Percentiles rank a stretch among this genome's conserved stretches.
phyloP scores from a whole-genome alignment of 1,140 invertebrate species.

The Pseudobourletiella spinata region DNA sequence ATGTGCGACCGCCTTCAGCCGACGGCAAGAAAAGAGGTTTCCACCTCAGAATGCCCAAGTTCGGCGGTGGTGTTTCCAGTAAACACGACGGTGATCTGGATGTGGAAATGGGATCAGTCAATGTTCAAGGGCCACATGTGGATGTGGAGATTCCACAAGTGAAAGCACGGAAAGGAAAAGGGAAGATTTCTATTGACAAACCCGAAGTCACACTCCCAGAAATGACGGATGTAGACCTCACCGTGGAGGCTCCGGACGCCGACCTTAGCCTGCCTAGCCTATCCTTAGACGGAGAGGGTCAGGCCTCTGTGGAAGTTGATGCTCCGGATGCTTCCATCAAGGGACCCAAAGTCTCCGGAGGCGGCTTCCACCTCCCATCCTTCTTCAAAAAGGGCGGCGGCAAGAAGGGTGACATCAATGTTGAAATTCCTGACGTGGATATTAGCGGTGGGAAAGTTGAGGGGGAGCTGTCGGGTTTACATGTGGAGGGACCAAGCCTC shows the following conservation, averaged over 20 bases:
- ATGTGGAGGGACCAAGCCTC: no score
- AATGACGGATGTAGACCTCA: not conserved
- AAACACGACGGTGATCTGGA: slow-evolving; percentile 28
- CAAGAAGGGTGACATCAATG: no score
- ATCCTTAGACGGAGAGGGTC: not conserved
- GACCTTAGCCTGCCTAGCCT: not conserved
- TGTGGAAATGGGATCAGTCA: not conserved
- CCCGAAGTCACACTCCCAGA: not conserved
- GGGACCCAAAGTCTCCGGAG: no score
- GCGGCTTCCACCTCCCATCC: no score
- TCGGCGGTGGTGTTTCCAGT: slow-evolving; percentile 26
- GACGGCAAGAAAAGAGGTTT: slow-evolving; percentile 8
- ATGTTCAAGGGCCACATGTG: not conserved
- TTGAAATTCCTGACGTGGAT: no score
- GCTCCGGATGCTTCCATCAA: no score
- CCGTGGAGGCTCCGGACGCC: not conserved
- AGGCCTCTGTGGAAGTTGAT: no score
- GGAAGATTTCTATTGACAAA: not conserved
- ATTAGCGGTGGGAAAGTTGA: no score
- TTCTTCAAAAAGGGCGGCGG: no score
- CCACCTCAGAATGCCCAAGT: slow-evolving; percentile 31
- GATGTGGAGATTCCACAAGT: slow-evolving; percentile 16
- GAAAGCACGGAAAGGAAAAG: slow-evolving; percentile 9
- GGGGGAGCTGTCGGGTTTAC: no score
- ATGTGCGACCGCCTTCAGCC: slow-evolving; percentile 17